Evolutionary conservation across 2,888 invertebrate species (phyloP).

Genomic region (Leucophenga montana): DNA sequence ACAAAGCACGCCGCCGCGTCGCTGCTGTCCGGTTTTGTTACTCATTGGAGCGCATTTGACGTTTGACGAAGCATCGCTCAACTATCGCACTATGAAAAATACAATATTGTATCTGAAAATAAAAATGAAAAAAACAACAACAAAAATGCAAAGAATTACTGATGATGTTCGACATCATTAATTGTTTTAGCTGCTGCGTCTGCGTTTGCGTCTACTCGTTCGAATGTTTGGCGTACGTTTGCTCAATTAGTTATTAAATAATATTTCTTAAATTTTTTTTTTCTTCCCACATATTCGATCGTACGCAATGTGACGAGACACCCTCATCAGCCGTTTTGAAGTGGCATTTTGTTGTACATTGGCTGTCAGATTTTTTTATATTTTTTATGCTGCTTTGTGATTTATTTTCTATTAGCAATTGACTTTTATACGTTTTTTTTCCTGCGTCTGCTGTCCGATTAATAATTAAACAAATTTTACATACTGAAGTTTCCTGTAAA

Average conservation of each 20-base stretch:
- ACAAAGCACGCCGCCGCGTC: constrained; percentile 25
- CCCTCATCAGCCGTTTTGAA: constrained; percentile 44
- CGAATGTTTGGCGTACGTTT: constrained; percentile 34
- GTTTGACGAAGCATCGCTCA: constrained; percentile 37
- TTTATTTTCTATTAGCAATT: constrained; percentile 12
- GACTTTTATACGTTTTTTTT: neutral
- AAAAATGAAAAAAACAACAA: constrained; percentile 8
- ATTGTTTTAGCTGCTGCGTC: constrained; percentile 44
- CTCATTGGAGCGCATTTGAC: constrained; percentile 56
- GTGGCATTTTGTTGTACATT: constrained; percentile 51
- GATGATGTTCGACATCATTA: constrained; percentile 47
- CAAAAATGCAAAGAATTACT: neutral
- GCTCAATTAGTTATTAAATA: constrained; percentile 64
- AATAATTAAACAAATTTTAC: neutral
- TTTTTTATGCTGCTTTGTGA: neutral
- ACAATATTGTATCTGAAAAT: neutral
- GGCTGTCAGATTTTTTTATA: constrained; percentile 47
- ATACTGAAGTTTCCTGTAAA: constrained; percentile 17
- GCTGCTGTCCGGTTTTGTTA: constrained; percentile 64
- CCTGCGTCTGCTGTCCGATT: neutral
- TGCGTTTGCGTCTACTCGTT: too few species aligned
- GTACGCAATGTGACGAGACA: constrained; percentile 34
- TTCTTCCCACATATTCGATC: constrained; percentile 10
- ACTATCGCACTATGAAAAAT: neutral
- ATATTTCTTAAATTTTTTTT: constrained; percentile 34